These are phyloP conservation scores for Maccullochella peelii DNA, from an alignment of 2,113 vertebrate species.

Conservation along the genomic window DNA sequence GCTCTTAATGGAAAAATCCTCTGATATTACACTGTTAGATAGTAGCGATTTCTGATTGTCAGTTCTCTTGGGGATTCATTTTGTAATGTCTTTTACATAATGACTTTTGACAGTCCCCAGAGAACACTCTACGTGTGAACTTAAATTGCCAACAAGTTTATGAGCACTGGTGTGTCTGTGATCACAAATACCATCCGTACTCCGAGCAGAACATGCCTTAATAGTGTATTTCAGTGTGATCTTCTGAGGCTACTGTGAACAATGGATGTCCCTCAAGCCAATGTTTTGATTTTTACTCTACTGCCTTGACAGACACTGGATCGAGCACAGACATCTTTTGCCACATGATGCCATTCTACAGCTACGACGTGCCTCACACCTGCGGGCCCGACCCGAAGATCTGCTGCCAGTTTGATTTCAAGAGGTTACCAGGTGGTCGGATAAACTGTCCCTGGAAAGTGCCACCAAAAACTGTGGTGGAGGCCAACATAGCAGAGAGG, in stretches of 20 bases:
- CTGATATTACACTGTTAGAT: conserved; percentile 14
- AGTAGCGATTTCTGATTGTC: conserved; percentile 13
- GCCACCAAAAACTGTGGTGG: conserved; percentile 90
- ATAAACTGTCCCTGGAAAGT: conserved; percentile 99
- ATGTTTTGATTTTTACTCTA: neutral
- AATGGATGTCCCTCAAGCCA: neutral
- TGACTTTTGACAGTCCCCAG: neutral
- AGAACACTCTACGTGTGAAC: neutral
- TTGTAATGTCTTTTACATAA: conserved; percentile 9
- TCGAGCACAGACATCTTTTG: conserved; percentile 94
- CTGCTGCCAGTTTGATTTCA: conserved; percentile 99
- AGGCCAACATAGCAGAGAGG: conserved; percentile 93
- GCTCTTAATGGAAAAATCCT: conserved; percentile 21
- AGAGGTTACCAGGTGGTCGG: conserved; percentile 93
- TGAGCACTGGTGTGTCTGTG: neutral
- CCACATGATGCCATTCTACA: conserved; percentile 99
- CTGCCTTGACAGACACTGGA: conserved; percentile 83
- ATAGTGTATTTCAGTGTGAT: neutral
- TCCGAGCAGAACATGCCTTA: neutral
- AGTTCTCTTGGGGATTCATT: neutral
- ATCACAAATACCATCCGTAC: neutral
- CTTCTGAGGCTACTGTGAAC: neutral
- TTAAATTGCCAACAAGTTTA: neutral
- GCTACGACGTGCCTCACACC: conserved; percentile 96
- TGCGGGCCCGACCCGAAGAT: conserved; percentile 98